Evolutionary conservation across 2,113 vertebrate genomes (phyloP), one percentile per base, ranked within the genome.

Genomic region (Polypterus senegalus): DNA sequence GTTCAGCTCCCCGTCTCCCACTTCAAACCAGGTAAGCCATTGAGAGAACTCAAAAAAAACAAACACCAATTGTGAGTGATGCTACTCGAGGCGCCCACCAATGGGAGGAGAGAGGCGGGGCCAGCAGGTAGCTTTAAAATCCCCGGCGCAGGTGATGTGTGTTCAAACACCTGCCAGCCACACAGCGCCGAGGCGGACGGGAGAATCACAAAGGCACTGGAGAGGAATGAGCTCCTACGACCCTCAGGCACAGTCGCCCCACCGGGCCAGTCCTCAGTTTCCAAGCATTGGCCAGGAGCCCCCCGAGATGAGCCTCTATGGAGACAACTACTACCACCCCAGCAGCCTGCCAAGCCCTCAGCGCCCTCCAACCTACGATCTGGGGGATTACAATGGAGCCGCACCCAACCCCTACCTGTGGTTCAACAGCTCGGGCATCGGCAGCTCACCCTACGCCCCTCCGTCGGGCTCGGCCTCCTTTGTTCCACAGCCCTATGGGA

Each of bases 221-320:
- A n/a, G 44, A 10, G 8, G 54, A 70, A 98, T 98, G 96, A 93
- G 92, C 78, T 89, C 92, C 52, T 98, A 93, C 61, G 92, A 97
- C 67, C 76, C 86, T 9, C 90, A 88, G 3, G 68, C 75, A 4
- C 90, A 92, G 69, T 97, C 95, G 61, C 89, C 96, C 10, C 87
- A 89, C 2, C 89, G 91, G 62, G 95, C 93, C 84, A 92, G 92
- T 67, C 96, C 94, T 0, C 96, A 97, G n/a, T 97, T 96, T 71
- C 96, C 96, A 57, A 95, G 74, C 63, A 84, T 97, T 3, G 94
- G 91, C 63, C 96, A 98, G 77, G 96, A 98, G 59, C 92, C 94
- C 60, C 96, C 94, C 0, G 94, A 98, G 77, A 87, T 98, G 80
- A 93, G 80, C 59, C 85, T 97, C 71, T 98, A 98, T 76, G 90